phyloP scores from a whole-genome alignment of 2,888 invertebrate species.

The Timandra comae region DNA sequence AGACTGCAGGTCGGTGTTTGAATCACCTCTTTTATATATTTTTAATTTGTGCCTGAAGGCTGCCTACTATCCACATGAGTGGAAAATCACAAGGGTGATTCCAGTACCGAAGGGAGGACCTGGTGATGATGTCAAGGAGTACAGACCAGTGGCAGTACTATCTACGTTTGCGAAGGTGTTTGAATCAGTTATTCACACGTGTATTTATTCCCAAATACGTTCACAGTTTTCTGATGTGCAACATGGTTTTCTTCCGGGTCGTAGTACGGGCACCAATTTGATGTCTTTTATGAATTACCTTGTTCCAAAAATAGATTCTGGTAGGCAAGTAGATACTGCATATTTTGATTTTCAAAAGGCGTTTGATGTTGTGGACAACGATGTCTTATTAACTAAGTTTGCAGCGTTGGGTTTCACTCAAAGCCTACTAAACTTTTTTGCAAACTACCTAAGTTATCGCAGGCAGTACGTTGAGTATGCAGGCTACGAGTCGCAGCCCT shows the following conservation, averaged over 20 bases:
- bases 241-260: constrained; percentile 13
- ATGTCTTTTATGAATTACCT: constrained; percentile 9
- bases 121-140: constrained; percentile 1
- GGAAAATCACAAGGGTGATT: constrained; percentile 4
- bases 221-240: constrained; percentile 6
- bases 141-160: constrained; percentile 6
- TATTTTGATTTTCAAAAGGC: constrained; percentile 10
- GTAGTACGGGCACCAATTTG: constrained; percentile 13
- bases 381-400: too few species aligned
- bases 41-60: background rate
- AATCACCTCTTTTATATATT: background rate
- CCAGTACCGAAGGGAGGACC: constrained; percentile 3
- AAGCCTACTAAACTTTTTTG: constrained; percentile 6
- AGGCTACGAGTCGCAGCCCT: constrained; percentile 5
- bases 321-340: constrained; percentile 10
- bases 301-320: constrained; percentile 3
- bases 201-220: constrained; percentile 2
- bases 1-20: background rate
- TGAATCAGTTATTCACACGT: background rate
- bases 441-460: constrained; percentile 5
- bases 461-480: constrained; percentile 7
- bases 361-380: constrained; percentile 10
- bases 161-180: constrained; percentile 4
- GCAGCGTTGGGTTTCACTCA: constrained; percentile 7
- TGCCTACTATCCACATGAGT: constrained; percentile 1